A percentile compares a stretch with the other conserved stretches of the same genome.
These are phyloP conservation scores for Numida meleagris DNA, from an alignment of 2,113 vertebrate genomes.

Conservation along the genomic window DNA sequence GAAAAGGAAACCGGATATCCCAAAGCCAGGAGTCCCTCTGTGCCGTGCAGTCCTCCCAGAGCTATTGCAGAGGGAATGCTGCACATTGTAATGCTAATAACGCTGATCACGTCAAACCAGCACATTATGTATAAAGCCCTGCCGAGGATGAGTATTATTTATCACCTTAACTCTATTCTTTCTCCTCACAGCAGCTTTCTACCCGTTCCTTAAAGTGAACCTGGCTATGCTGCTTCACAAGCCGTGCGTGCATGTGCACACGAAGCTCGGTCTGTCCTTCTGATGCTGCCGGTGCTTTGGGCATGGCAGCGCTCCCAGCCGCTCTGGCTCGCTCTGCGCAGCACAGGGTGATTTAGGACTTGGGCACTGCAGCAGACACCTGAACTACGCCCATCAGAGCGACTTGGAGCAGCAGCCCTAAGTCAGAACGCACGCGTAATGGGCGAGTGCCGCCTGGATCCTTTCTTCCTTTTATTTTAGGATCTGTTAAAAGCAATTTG, in stretches of 20 bases:
- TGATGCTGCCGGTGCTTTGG: conserved; percentile 13
- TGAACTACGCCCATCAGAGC: not conserved
- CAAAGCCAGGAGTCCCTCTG: not conserved
- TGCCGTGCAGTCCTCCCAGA: not conserved
- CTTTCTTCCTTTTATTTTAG: conserved; percentile 38
- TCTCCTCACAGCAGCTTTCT: not conserved
- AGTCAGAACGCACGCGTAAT: not conserved
- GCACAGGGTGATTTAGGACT: conserved; percentile 35
- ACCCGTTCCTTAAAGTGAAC: not conserved
- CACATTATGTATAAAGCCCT: not conserved
- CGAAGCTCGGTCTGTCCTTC: not conserved
- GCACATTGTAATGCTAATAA: not conserved
- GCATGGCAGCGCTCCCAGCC: not conserved
- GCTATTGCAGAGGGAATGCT: not conserved
- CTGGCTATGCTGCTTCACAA: not conserved
- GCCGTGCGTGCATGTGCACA: not conserved
- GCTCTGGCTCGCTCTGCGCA: not conserved
- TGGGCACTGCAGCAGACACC: conserved; percentile 37
- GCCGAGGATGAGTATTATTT: not conserved
- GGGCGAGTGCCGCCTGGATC: not conserved
- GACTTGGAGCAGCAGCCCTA: not conserved
- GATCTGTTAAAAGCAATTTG: conserved; percentile 38
- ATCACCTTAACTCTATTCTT: not conserved
- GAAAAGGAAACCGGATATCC: not conserved
- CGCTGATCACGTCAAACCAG: not conserved